A percentile compares a stretch with the other conserved stretches of the same genome.
Evolutionary conservation across 2,888 invertebrate species (phyloP).

Genomic region (Hyppa rectilinea): DNA sequence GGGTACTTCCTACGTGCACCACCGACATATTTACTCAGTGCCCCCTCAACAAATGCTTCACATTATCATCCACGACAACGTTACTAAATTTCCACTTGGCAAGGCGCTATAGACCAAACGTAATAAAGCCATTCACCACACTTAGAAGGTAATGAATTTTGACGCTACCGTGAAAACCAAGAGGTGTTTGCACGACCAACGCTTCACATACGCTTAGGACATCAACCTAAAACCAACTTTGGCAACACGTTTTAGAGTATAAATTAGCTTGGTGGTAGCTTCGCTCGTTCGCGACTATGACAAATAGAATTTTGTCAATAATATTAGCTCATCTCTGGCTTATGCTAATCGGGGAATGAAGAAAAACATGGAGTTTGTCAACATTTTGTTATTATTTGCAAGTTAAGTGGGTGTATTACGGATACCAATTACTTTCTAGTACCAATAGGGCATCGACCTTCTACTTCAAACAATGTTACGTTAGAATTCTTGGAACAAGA

Average conservation of each 20-base stretch:
- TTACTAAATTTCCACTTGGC: conserved; percentile 57
- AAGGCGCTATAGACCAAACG: conserved; percentile 52
- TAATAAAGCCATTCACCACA: conserved; percentile 65
- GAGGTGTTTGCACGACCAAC: conserved; percentile 58
- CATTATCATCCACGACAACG: conserved; percentile 53
- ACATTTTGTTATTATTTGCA: conserved; percentile 15
- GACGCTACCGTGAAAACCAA: conserved; percentile 62
- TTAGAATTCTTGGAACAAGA: background rate
- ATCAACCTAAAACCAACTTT: conserved; percentile 34
- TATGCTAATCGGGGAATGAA: conserved; percentile 49
- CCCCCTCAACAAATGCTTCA: conserved; percentile 46
- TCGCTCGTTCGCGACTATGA: conserved; percentile 39
- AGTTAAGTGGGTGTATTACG: background rate
- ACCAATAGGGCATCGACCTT: background rate
- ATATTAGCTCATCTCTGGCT: conserved; percentile 46
- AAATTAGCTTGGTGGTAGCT: conserved; percentile 7
- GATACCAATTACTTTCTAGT: conserved; percentile 15
- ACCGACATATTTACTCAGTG: conserved; percentile 32
- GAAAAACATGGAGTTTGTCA: conserved; percentile 26
- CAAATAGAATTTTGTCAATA: conserved; percentile 59
- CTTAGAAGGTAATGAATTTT: conserved; percentile 69
- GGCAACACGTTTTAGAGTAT: conserved; percentile 7
- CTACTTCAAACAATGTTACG: background rate
- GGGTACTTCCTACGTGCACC: background rate
- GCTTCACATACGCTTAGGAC: conserved; percentile 28